These are phyloP conservation scores for Tragelaphus strepsiceros DNA, from an alignment of 2,113 vertebrate genomes.

Conservation along the genomic window DNA sequence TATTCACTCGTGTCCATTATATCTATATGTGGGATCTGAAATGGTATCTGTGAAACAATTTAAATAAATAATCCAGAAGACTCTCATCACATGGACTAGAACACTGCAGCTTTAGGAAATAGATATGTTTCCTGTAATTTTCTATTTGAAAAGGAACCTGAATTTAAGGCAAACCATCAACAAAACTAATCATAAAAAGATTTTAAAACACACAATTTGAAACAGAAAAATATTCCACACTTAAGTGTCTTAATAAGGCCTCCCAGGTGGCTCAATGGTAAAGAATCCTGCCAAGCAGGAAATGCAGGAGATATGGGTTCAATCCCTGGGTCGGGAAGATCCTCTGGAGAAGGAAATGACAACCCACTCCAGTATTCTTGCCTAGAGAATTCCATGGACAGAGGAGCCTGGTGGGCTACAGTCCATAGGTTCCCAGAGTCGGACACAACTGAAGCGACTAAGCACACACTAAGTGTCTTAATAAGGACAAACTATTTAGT, in stretches of 20 bases:
- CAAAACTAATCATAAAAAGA: neutral
- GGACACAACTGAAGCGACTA: neutral
- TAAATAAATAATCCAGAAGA: neutral
- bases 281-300: neutral
- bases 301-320: neutral
- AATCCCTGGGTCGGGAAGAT: neutral
- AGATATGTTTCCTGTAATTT: neutral
- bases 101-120: neutral
- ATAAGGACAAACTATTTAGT: neutral
- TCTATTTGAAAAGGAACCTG: neutral
- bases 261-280: neutral
- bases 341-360: neutral
- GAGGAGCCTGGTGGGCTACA: neutral
- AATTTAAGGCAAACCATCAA: neutral
- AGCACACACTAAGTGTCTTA: neutral
- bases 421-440: neutral
- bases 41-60: neutral
- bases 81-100: neutral
- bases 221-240: neutral
- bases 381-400: neutral
- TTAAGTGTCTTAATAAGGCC: neutral
- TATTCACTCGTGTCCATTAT: neutral
- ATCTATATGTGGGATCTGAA: neutral
- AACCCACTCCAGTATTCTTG: neutral
- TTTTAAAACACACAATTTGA: neutral